Evolutionary conservation across 92 coral and sea anemone species (phyloP), one percentile per base, ranked within the genome.

Genomic region (Pocillopora grandis): DNA sequence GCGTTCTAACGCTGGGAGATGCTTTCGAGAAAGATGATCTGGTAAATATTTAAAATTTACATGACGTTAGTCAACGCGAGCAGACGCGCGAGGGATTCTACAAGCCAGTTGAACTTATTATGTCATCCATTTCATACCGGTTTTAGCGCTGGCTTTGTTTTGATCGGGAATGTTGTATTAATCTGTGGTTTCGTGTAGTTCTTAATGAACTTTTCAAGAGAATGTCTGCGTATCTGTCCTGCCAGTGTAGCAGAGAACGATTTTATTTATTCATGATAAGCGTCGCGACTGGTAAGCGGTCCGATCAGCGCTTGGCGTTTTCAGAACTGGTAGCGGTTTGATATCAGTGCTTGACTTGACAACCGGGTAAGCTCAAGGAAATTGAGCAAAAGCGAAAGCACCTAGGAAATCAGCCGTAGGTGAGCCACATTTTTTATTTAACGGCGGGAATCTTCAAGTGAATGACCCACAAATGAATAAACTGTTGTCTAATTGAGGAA

Each of bases 181-280:
- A 70, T 70, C 42, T 37, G 52, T 35, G 23, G 81, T 17, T 62
- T 62, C 65, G 69, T 37, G 19, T 20, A 14, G n/a, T 42, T 36
- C 42, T 19, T 35, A 23, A 36, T 23, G 33, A 56, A 80, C 42
- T 58, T 79, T 68, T 33, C 75, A 48, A 17, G 37, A 10, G 3
- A 63, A 11, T 31, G 9, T 8, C 27, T 15, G 79, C 15, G 7
- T 42, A 17, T 49, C 9, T 19, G 33, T 42, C 48, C 55, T 62
- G 19, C 48, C 48, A 27, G 27, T 42, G 52, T 7, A 42, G 52
- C 10, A 48, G 48, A 23, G 66, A 37, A 75, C 70, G 58, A 17
- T 19, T 63, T 83, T 83, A 83, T 66, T 83, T 73, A 83, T 83
- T 83, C 10, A 83, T 83, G 86, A 74, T 9, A 49, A 18, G 42